Base-by-base conservation (phyloP, 2,888 invertebrate species). In the Oscheius sp. region DNA sequence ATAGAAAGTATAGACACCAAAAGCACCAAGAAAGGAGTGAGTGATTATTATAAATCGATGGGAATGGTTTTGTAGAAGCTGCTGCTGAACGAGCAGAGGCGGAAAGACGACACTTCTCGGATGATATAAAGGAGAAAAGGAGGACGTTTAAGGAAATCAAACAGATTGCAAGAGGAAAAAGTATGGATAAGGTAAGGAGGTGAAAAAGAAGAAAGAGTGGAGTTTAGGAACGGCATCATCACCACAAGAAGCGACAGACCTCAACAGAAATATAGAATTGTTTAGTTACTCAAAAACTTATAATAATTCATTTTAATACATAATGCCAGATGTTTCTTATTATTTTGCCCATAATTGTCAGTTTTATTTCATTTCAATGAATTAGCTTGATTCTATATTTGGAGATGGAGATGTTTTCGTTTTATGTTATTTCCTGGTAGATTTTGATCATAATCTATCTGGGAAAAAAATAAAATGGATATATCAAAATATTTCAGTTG, bases 1-100 rank as follows among this genome's bases (percentile, higher is more conserved):
- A 84, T 59, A 74, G 82, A 32, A 80, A 79, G 45, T 84, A 84
- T 67, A 74, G 83, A 33, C 84, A 84, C 51, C 77, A 80, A 68
- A 84, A 84, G 66, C 82, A 82, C 64, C 70, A 75, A 26, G 82
- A 80, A 54, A 80, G 75, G 68, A 78, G 82, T 81, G 28, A 69
- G 76, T 64, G 20, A 8, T 3, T 24, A 8, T 24, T 0, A 4
- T 36, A 12, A n/a, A 54, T 6, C n/a, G n/a, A 44, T 41, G 22
- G n/a, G 24, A 41, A n/a, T 26, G 2, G 6, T 36, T 32, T 64
- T 70, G 22, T 49, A 74, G 75, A 69, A 38, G 77, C 77, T 12
- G 73, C 77, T 38, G 74, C 68, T 8, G 77, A 75, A 61, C 67
- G 71, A 12, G 74, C 77, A 32, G 74, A 74, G 26, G 70, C 63